phyloP scores from a whole-genome alignment of 1,140 invertebrate genomes.

The Aricia agestis region DNA sequence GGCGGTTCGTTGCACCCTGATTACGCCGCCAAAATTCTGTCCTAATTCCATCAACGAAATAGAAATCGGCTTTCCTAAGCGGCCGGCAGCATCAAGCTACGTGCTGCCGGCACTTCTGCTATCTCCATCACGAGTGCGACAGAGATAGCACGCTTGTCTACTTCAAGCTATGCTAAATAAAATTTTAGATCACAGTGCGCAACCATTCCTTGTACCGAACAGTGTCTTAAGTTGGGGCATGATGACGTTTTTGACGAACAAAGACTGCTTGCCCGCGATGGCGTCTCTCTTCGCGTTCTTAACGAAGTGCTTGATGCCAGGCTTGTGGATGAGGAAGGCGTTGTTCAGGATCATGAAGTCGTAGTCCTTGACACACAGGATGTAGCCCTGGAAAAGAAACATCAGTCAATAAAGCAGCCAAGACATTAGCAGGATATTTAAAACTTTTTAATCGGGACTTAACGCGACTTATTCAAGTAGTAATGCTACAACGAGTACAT shows the following conservation, averaged over 20 bases:
- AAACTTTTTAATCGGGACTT: not conserved
- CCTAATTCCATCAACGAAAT: not conserved
- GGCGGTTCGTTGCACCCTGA: conserved; percentile 42
- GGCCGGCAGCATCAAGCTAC: too few relatives aligned
- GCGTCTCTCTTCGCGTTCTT: conserved; percentile 85
- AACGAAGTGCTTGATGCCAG: conserved; percentile 88
- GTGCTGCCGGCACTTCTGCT: too few relatives aligned
- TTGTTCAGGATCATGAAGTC: conserved; percentile 94
- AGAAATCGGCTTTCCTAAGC: too few relatives aligned
- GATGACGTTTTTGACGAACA: conserved; percentile 87
- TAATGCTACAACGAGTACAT: too few relatives aligned
- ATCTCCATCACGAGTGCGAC: not conserved
- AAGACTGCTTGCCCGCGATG: conserved; percentile 86
- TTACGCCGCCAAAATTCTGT: not conserved
- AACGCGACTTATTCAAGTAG: too few relatives aligned
- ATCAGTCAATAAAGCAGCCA: not conserved
- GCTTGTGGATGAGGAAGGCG: conserved; percentile 91
- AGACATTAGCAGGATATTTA: not conserved
- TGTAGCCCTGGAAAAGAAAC: conserved; percentile 84
- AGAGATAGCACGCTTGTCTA: not conserved
- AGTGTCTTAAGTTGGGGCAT: conserved; percentile 89
- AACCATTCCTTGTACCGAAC: conserved; percentile 87
- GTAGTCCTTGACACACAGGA: conserved; percentile 90
- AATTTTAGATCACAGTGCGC: conserved; percentile 82
- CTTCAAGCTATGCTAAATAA: not conserved